Evolutionary conservation across 2,113 vertebrate species (phyloP), one percentile per base, ranked within the genome.

Genomic region (Crotalus tigris): DNA sequence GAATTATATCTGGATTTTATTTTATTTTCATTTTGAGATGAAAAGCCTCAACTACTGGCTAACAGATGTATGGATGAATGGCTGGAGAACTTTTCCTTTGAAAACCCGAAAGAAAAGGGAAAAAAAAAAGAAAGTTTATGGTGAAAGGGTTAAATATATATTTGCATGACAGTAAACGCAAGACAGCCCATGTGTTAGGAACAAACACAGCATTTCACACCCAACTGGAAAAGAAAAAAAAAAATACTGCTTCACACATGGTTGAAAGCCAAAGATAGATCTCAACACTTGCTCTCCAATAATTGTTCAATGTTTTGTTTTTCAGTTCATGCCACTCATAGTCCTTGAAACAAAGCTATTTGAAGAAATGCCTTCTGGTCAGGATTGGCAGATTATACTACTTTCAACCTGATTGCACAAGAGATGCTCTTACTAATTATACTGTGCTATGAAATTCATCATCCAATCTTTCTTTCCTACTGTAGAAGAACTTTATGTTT

Each of bases 11-110:
- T 69, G 13, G 29, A 81, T 39, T 81, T 81, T 81, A 39, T 33
- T 75, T 33, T 75, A 39, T 81, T 81, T 7, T 81, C 15, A 39
- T 81, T 81, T 81, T 57, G 93, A 94, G 91, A 95, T 95, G 94
- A 95, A 96, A 97, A 96, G 93, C 93, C 93, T 90, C 96, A 95
- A 88, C 93, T 95, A 95, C 93, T 92, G 96, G 94, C 95, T 96
- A 96, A 95, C 95, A 95, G 96, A 92, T 95, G 92, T 96, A 19
- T 95, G 90, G 95, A 24, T 87, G 86, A 51, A 53, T 87, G 49
- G 49, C 10, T 87, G 11, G 21, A 53, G 1, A 26, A 53, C 5
- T 51, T 87, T 87, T 51, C 23, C 85, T 51, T 51, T 51, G 46
- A 87, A 26, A 51, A 69, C 12, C 12, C 4, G n/a, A n/a, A 13